Conservation (phyloP, 2,888 invertebrate genomes). For the Azorinus chamasolen region DNA sequence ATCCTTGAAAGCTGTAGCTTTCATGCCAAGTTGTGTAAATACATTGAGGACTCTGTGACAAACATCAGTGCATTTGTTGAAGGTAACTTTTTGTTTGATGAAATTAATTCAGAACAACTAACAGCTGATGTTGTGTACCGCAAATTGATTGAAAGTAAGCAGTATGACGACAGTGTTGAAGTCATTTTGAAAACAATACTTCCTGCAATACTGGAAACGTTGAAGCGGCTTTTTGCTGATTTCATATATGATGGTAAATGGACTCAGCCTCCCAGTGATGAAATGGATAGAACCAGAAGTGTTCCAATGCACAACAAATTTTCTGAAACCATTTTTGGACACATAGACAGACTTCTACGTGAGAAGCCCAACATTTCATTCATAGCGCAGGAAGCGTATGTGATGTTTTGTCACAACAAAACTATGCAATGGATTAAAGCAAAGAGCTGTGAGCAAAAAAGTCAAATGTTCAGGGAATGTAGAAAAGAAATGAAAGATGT, state of each 20-base stretch:
- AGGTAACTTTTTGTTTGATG: slow-evolving; percentile 6
- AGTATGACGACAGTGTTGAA: slow-evolving; percentile 5
- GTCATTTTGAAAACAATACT: slow-evolving; percentile 13
- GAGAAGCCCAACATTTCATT: slow-evolving; percentile 39
- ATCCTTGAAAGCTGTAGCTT: slow-evolving; percentile 25
- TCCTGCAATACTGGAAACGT: slow-evolving; percentile 15
- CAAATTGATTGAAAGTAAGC: slow-evolving; percentile 1
- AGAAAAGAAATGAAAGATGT: slow-evolving; percentile 32
- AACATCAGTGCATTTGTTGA: slow-evolving; percentile 7
- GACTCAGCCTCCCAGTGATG: neutral
- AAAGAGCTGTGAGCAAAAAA: slow-evolving; percentile 8
- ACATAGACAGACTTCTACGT: slow-evolving; percentile 32
- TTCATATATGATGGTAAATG: slow-evolving; percentile 23
- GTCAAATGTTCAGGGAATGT: slow-evolving; percentile 12
- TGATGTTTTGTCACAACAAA: slow-evolving; percentile 50
- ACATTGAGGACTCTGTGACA: slow-evolving; percentile 10
- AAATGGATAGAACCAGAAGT: slow-evolving; percentile 6
- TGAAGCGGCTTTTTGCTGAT: slow-evolving; percentile 26
- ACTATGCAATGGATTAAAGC: slow-evolving; percentile 23
- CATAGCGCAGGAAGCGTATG: slow-evolving; percentile 33
- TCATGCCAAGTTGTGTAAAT: slow-evolving; percentile 27
- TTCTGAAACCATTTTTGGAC: slow-evolving; percentile 38
- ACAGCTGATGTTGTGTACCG: slow-evolving; percentile 6
- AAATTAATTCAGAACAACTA: neutral
- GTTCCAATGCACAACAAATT: slow-evolving; percentile 33